Evolutionary conservation across 2,797 vertebrate species (phyloP).

Genomic region (Melanotaenia trifasciata): DNA sequence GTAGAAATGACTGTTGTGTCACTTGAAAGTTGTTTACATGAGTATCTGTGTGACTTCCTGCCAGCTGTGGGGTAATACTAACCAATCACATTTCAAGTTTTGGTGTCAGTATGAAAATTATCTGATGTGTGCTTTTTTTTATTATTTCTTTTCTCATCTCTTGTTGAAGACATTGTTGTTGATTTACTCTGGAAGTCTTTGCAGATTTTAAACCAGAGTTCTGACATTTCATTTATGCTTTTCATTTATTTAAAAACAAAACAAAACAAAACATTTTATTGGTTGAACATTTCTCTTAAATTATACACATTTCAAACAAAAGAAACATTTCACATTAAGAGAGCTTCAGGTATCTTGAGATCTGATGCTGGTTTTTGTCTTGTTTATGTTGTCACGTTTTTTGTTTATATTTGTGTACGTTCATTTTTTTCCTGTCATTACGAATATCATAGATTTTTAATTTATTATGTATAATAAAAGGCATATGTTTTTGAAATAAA

Average conservation of each 20-base stretch:
- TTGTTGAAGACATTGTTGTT: conserved; percentile 1
- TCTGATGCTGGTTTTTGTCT: conserved; percentile 30
- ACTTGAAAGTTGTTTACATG: conserved; percentile 59
- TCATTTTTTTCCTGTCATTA: conserved; percentile 51
- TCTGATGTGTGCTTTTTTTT: conserved; percentile 35
- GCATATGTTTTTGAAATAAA: conserved; percentile 80
- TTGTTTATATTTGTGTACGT: conserved; percentile 53
- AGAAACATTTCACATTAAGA: conserved; percentile 21
- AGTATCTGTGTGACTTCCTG: conserved; percentile 43
- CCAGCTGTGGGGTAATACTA: conserved; percentile 39
- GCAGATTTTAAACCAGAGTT: conserved; percentile 1
- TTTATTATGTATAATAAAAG: conserved; percentile 78
- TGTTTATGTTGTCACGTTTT: conserved; percentile 38
- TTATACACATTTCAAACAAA: conserved; percentile 38
- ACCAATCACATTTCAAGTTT: conserved; percentile 52
- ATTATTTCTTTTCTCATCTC: conserved; percentile 29
- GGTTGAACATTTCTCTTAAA: conserved; percentile 20
- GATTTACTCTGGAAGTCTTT: background rate
- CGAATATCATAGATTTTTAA: conserved; percentile 73
- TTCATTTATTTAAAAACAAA: background rate
- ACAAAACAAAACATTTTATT: background rate
- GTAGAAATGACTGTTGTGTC: conserved; percentile 20
- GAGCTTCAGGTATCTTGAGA: conserved; percentile 5
- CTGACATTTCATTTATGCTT: background rate
- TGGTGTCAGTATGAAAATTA: conserved; percentile 22